Conservation (phyloP, 2,888 invertebrate genomes). For the Eupithecia abbreviata region DNA sequence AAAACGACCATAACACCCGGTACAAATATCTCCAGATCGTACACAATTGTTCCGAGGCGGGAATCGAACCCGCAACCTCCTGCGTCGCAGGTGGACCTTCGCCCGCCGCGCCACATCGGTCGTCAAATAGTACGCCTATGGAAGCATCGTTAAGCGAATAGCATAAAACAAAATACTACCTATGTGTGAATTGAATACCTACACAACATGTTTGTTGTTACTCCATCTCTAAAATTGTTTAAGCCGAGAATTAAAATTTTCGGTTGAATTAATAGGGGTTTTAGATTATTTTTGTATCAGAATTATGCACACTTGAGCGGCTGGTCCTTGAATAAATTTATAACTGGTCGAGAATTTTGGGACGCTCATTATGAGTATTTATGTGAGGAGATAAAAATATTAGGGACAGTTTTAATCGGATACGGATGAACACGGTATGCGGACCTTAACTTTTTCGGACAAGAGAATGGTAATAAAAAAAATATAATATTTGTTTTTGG, state of each 20-base stretch:
- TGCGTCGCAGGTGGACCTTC: too few relatives aligned
- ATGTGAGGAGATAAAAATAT: constrained; percentile 83
- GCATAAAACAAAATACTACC: neutral
- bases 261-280: constrained; percentile 70
- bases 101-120: too few relatives aligned
- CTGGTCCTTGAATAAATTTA: constrained; percentile 78
- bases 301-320: constrained; percentile 81
- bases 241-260: constrained; percentile 45
- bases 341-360: constrained; percentile 76
- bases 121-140: too few relatives aligned
- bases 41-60: too few relatives aligned
- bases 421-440: constrained; percentile 73
- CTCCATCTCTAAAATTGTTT: constrained; percentile 23
- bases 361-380: constrained; percentile 81
- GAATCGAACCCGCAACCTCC: too few relatives aligned
- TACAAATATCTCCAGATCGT: too few relatives aligned
- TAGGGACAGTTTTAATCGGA: constrained; percentile 82
- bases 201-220: neutral
- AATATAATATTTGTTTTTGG: constrained; percentile 18
- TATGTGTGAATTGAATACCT: neutral
- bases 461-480: constrained; percentile 48
- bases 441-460: constrained; percentile 48
- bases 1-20: too few relatives aligned
- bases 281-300: constrained; percentile 82
- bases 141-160: too few relatives aligned